Evolutionary conservation across 2,888 invertebrate genomes (phyloP), one percentile per base, ranked within the genome.

Genomic region (Hipparchia sbordonii): DNA sequence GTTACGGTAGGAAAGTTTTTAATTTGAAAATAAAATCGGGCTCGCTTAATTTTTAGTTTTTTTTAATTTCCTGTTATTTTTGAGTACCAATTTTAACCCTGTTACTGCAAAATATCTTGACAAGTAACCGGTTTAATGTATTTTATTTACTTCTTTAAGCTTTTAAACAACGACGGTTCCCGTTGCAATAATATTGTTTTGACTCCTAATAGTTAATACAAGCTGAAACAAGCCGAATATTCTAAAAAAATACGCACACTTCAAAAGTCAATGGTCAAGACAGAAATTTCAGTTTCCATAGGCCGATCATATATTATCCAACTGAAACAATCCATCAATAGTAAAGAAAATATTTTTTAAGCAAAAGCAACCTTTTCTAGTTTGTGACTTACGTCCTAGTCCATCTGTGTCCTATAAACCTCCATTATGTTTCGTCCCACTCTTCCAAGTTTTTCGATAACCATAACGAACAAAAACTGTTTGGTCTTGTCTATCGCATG

Each of bases 1-100:
- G 86, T 87, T 87, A 81, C 82, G 81, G 81, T 79, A 77, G 76
- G 65, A 75, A 79, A 79, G 77, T 78, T 69, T 80, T 80, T 79
- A 74, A 77, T 78, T 78, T 76, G 72, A 74, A 79, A 78, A 73
- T 72, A 63, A 77, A 76, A 72, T 72, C 66, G 70, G 62, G 68
- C 67, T 71, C 51, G 71, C 68, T 67, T 74, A 76, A 59, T 70
- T 74, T 76, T 72, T 65, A 56, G 67, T 71, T 67, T 68, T 71
- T 39, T 61, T 70, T 70, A 70, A 70, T 70, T 70, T 70, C 62
- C 56, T 63, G 70, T 56, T 52, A 39, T 39, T 70, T 62, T 39
- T 62, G 61, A 70, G 45, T 45, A 70, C 70, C 54, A 62, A 56
- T 60, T 70, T 62, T 70, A 62, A 62, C 60, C 68, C 12, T 39